A percentile compares a stretch with the other conserved stretches of the same genome.
phyloP scores from a whole-genome alignment of 2,888 invertebrate species.

The Dusona sp. region DNA sequence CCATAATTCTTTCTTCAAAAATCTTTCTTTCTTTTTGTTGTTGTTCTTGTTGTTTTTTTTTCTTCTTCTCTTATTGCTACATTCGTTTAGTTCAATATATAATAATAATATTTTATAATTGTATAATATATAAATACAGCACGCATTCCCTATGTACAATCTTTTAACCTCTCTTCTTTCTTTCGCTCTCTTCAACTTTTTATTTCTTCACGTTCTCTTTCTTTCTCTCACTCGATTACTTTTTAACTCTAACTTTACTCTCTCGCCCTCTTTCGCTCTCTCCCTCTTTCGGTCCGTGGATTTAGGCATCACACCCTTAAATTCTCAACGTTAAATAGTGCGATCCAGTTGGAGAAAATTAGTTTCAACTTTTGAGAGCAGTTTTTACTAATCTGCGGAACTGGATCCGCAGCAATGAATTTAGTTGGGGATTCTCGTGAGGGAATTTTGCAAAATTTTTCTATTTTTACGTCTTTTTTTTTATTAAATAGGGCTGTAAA shows the following conservation, averaged over 20 bases:
- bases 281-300: conserved; percentile 3
- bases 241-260: conserved; percentile 46
- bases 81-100: conserved; percentile 60
- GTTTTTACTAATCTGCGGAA: not conserved
- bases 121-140: conserved; percentile 76
- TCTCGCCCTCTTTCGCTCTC: conserved; percentile 32
- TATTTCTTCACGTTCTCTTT: conserved; percentile 48
- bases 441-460: not conserved
- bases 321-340: not conserved
- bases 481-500: too few species aligned
- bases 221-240: conserved; percentile 26
- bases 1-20: conserved; percentile 67
- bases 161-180: conserved; percentile 58
- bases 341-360: conserved; percentile 23
- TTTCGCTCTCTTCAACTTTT: conserved; percentile 57
- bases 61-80: conserved; percentile 49
- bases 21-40: conserved; percentile 47
- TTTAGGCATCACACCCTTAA: not conserved
- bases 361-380: not conserved
- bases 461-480: not conserved
- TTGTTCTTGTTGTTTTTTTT: conserved; percentile 32
- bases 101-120: conserved; percentile 66
- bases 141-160: conserved; percentile 79
- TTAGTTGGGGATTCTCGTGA: not conserved
- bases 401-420: not conserved